Evolutionary conservation across 2,888 invertebrate genomes (phyloP).

Genomic region (Chymomyza fuscimana): DNA sequence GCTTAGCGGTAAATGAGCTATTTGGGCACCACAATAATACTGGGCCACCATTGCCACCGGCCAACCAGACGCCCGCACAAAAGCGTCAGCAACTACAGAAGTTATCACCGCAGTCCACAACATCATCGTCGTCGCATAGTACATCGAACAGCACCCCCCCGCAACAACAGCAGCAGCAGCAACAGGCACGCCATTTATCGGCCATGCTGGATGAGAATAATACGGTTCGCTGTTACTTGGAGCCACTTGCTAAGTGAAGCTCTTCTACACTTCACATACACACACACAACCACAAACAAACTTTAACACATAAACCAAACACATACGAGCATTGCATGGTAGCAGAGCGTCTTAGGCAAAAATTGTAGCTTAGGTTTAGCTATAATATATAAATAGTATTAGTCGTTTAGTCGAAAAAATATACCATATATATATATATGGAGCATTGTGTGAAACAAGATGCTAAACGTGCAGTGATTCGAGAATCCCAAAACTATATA

Average conservation of each 20-base stretch:
- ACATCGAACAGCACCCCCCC: conserved; percentile 64
- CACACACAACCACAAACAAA: neutral
- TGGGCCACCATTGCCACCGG: conserved; percentile 76
- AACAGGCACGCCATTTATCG: conserved; percentile 79
- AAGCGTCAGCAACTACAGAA: conserved; percentile 74
- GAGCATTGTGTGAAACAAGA: conserved; percentile 70
- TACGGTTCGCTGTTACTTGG: conserved; percentile 92
- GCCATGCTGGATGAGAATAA: conserved; percentile 91
- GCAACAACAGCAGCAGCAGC: conserved; percentile 65
- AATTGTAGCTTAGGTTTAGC: conserved; percentile 62
- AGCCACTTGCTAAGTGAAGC: conserved; percentile 81
- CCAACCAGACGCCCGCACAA: conserved; percentile 76
- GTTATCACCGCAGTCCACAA: conserved; percentile 76
- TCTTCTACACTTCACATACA: conserved; percentile 21
- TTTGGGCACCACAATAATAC: conserved; percentile 61
- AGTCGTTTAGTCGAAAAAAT: conserved; percentile 65
- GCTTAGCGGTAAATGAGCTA: conserved; percentile 77
- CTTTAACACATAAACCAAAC: neutral
- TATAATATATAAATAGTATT: conserved; percentile 53
- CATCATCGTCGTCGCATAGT: conserved; percentile 72
- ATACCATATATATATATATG: conserved; percentile 30
- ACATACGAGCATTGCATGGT: conserved; percentile 22
- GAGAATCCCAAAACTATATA: conserved; percentile 71
- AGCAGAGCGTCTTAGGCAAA: conserved; percentile 60
- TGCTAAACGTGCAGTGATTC: conserved; percentile 71